These are phyloP conservation scores for Spialia ferax DNA, from an alignment of 2,888 invertebrate species.

Conservation along the genomic window DNA sequence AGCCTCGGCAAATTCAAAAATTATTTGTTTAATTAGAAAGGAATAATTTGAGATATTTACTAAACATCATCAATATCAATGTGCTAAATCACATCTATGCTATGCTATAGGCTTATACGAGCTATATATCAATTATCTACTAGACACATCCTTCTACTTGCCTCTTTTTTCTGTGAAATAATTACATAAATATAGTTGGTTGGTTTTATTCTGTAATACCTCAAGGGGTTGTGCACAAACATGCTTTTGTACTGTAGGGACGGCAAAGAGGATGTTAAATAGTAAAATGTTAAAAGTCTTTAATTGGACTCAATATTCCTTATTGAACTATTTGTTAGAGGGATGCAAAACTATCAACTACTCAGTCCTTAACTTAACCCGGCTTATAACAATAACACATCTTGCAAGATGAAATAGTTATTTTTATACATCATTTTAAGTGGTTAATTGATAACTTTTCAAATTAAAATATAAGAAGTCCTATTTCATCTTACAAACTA, in stretches of 20 bases:
- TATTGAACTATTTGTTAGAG: conserved; percentile 1
- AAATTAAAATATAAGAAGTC: background rate
- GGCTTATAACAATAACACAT: conserved; percentile 1
- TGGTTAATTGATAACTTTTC: background rate
- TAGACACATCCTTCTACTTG: no score
- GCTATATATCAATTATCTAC: no score
- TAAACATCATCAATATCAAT: no score
- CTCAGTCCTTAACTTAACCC: conserved; percentile 14
- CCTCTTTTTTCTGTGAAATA: no score
- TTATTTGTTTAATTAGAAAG: no score
- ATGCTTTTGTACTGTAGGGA: conserved; percentile 13
- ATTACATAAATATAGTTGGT: no score
- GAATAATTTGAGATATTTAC: no score
- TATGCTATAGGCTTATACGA: no score
- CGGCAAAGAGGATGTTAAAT: conserved; percentile 14
- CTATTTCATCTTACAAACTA: conserved; percentile 44
- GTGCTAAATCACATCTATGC: background rate
- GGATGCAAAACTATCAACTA: conserved; percentile 1
- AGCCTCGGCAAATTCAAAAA: no score
- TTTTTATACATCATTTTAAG: background rate
- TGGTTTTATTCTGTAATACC: conserved; percentile 8
- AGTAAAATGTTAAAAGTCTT: conserved; percentile 26
- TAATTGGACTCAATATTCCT: background rate
- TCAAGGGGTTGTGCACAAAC: conserved; percentile 19
- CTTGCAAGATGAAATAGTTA: conserved; percentile 14